A percentile compares a stretch with the other conserved stretches of the same genome.
These are phyloP conservation scores for Pandemis corylana DNA, from an alignment of 2,888 invertebrate genomes.

Conservation along the genomic window DNA sequence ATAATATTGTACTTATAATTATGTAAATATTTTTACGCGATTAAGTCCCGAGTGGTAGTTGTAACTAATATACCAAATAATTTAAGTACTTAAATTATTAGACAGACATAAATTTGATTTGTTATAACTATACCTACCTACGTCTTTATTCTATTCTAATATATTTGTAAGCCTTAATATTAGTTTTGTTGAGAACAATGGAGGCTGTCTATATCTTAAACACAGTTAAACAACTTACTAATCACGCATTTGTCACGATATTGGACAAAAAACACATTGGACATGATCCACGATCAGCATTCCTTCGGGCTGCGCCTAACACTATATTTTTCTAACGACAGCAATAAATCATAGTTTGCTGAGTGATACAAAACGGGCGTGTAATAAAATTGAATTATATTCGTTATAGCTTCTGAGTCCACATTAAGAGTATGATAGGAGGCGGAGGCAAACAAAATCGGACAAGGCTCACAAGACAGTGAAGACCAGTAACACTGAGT, in stretches of 20 bases:
- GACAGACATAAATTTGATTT: too few species aligned
- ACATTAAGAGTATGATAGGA: conserved; percentile 24
- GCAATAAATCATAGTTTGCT: conserved; percentile 41
- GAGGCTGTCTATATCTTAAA: background rate
- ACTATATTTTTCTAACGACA: conserved; percentile 35
- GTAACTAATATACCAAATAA: too few species aligned
- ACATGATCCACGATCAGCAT: conserved; percentile 21
- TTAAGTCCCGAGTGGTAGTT: too few species aligned
- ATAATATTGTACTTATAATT: too few species aligned
- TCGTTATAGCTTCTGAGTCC: conserved; percentile 25
- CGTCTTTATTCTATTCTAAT: too few species aligned
- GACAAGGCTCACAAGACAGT: background rate
- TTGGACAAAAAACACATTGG: conserved; percentile 14
- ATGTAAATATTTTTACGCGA: too few species aligned
- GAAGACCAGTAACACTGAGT: background rate
- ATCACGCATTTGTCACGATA: conserved; percentile 26
- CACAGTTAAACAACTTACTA: conserved; percentile 16
- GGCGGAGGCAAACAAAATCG: conserved; percentile 20
- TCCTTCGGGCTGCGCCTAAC: conserved; percentile 16
- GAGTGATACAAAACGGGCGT: conserved; percentile 29
- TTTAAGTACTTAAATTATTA: too few species aligned
- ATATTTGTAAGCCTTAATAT: background rate
- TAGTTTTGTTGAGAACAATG: conserved; percentile 21
- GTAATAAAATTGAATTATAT: conserved; percentile 40
- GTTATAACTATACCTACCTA: too few species aligned